Evolutionary conservation across 2,113 vertebrate species (phyloP).

Genomic region (Nanorana parkeri): DNA sequence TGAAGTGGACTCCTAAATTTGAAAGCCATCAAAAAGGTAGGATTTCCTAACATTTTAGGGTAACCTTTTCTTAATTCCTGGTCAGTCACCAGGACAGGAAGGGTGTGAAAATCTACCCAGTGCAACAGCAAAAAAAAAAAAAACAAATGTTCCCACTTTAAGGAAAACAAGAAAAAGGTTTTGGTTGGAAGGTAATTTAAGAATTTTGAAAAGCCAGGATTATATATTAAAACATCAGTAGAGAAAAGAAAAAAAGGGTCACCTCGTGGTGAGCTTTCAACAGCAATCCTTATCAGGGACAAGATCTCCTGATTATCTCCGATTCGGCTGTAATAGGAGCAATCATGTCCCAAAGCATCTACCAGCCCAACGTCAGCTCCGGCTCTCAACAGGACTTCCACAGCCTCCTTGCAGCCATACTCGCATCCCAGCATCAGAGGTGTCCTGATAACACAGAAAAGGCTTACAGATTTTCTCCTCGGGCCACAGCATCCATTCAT

Average conservation of each 20-base stretch:
- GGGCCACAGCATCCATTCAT: not conserved
- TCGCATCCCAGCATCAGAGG: slow-evolving; percentile 93
- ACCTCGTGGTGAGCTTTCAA: slow-evolving; percentile 87
- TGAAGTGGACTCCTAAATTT: no score
- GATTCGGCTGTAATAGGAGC: slow-evolving; percentile 88
- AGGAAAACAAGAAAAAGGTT: no score
- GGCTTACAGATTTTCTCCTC: not conserved
- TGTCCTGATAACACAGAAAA: slow-evolving; percentile 73
- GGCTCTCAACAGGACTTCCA: slow-evolving; percentile 87
- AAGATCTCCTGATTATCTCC: slow-evolving; percentile 88
- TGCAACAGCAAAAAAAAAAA: no score
- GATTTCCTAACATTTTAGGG: no score
- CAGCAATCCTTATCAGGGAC: slow-evolving; percentile 78
- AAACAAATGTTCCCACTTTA: no score
- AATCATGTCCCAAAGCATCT: slow-evolving; percentile 85
- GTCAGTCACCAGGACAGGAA: no score
- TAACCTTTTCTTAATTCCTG: no score
- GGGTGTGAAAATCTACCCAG: no score
- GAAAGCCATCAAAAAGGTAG: no score
- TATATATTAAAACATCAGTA: no score
- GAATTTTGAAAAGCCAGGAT: no score
- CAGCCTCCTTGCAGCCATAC: slow-evolving; percentile 88
- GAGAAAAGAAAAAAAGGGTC: not conserved
- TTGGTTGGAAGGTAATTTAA: no score
- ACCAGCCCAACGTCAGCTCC: slow-evolving; percentile 81